Percentiles rank a stretch among this genome's conserved stretches.
phyloP scores from a whole-genome alignment of 2,888 invertebrate genomes.

The Dasypolia templi region DNA sequence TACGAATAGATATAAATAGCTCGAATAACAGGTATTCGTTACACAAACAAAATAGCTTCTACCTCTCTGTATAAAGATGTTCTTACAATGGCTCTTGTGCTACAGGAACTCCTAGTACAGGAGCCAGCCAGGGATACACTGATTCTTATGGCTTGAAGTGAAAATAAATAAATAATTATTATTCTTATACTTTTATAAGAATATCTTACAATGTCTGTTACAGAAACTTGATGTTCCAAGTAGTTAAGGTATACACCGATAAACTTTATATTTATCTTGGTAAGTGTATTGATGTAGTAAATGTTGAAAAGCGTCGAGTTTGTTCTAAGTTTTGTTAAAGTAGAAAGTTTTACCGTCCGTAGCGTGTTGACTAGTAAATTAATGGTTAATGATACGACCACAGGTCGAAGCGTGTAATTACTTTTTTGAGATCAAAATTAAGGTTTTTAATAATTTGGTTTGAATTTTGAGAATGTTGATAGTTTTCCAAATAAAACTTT shows the following conservation, averaged over 20 bases:
- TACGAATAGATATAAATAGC: not conserved
- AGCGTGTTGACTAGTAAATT: slow-evolving; percentile 37
- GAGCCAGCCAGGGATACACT: too few species aligned
- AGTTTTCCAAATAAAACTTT: not conserved
- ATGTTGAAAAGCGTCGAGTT: slow-evolving; percentile 50
- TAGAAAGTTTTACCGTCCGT: slow-evolving; percentile 52
- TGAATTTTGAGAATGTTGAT: not conserved
- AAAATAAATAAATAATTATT: too few species aligned
- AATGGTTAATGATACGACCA: slow-evolving; percentile 49
- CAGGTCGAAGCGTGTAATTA: slow-evolving; percentile 31
- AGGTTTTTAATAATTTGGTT: slow-evolving; percentile 1
- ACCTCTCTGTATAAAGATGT: not conserved
- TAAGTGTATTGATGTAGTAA: slow-evolving; percentile 61
- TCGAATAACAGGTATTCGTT: not conserved
- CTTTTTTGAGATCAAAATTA: slow-evolving; percentile 26
- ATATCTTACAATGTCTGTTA: not conserved
- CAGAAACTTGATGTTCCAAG: slow-evolving; percentile 24
- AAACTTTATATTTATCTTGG: slow-evolving; percentile 60
- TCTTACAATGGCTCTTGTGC: too few species aligned
- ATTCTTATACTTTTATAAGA: too few species aligned
- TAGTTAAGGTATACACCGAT: slow-evolving; percentile 38
- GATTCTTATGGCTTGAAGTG: too few species aligned
- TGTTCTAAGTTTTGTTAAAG: slow-evolving; percentile 47
- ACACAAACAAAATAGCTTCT: not conserved
- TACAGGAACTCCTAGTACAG: too few species aligned